phyloP scores from a whole-genome alignment of 1,140 invertebrate genomes.

The Drosophila bifasciata region DNA sequence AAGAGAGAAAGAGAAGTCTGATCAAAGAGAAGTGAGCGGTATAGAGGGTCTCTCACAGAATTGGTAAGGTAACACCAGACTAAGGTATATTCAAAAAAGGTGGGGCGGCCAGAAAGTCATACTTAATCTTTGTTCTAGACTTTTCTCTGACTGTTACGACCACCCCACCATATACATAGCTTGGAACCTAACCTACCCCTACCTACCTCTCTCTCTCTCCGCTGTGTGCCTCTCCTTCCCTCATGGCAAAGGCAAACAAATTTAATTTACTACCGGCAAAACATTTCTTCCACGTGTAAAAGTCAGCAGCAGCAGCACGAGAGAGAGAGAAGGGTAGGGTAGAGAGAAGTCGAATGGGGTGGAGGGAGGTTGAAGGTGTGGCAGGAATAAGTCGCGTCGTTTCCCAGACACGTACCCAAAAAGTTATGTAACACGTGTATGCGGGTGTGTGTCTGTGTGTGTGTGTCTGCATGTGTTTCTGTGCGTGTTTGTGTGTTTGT shows the following conservation, averaged over 20 bases:
- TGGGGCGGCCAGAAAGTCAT: too few species aligned
- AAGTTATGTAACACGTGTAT: slow-evolving; percentile 69
- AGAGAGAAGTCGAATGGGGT: neutral
- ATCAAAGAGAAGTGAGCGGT: neutral
- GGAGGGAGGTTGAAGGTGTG: slow-evolving; percentile 13
- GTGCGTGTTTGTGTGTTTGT: too few species aligned
- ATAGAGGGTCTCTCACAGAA: neutral
- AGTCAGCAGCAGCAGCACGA: slow-evolving; percentile 3
- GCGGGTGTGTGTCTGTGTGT: slow-evolving; percentile 13
- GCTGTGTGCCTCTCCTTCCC: neutral
- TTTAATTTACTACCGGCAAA: slow-evolving; percentile 77
- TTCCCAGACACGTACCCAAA: slow-evolving; percentile 66
- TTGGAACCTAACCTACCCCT: too few species aligned
- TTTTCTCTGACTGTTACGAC: too few species aligned
- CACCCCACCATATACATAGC: too few species aligned
- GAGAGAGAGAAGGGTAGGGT: neutral
- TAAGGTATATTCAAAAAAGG: too few species aligned
- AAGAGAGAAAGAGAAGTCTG: neutral
- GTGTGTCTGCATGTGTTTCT: too few species aligned
- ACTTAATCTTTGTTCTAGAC: too few species aligned
- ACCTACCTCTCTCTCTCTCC: neutral
- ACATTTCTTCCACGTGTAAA: slow-evolving; percentile 78
- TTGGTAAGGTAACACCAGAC: slow-evolving; percentile 3
- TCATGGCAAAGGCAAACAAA: slow-evolving; percentile 61
- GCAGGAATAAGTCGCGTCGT: slow-evolving; percentile 50